Percentiles rank a stretch among this genome's conserved stretches.
Evolutionary conservation across 1,140 invertebrate species (phyloP).

Genomic region (Drosophila lacertosa): DNA sequence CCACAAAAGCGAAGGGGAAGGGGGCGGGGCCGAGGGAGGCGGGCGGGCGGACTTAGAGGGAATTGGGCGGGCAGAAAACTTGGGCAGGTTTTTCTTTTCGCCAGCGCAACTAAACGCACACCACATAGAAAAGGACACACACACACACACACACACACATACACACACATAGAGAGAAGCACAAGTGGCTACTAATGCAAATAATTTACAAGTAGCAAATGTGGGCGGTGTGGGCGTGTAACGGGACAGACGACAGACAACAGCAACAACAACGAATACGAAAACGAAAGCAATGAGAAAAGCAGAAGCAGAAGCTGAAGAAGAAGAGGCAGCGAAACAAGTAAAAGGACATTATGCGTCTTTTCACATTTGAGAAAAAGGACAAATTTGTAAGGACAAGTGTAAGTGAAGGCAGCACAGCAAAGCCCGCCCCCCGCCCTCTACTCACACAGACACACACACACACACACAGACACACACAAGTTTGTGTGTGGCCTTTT

Average conservation of each 20-base stretch:
- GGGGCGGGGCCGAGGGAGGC: background rate
- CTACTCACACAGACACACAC: slow-evolving; percentile 11
- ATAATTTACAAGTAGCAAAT: slow-evolving; percentile 82
- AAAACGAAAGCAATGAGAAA: slow-evolving; percentile 22
- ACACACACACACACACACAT: slow-evolving; percentile 18
- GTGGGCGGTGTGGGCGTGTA: slow-evolving; percentile 69
- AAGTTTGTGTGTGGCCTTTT: slow-evolving; percentile 38
- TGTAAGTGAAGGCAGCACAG: slow-evolving; percentile 73
- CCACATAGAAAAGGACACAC: slow-evolving; percentile 32
- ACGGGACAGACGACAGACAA: slow-evolving; percentile 66
- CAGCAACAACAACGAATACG: slow-evolving; percentile 29
- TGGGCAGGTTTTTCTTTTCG: slow-evolving; percentile 43
- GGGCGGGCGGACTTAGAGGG: background rate
- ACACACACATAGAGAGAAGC: slow-evolving; percentile 41
- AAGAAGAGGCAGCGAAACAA: slow-evolving; percentile 36
- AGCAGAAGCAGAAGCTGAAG: slow-evolving; percentile 34
- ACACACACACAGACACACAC: slow-evolving; percentile 17
- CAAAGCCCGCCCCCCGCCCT: background rate
- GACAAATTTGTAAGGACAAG: slow-evolving; percentile 83
- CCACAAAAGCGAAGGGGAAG: background rate
- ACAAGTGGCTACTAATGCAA: slow-evolving; percentile 83
- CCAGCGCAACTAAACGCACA: slow-evolving; percentile 57
- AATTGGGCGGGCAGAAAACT: slow-evolving; percentile 26
- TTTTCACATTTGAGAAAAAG: slow-evolving; percentile 83
- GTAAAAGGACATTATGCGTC: slow-evolving; percentile 82